These are phyloP conservation scores for Megalonaias nervosa DNA, from an alignment of 1,140 invertebrate species.

Conservation along the genomic window DNA sequence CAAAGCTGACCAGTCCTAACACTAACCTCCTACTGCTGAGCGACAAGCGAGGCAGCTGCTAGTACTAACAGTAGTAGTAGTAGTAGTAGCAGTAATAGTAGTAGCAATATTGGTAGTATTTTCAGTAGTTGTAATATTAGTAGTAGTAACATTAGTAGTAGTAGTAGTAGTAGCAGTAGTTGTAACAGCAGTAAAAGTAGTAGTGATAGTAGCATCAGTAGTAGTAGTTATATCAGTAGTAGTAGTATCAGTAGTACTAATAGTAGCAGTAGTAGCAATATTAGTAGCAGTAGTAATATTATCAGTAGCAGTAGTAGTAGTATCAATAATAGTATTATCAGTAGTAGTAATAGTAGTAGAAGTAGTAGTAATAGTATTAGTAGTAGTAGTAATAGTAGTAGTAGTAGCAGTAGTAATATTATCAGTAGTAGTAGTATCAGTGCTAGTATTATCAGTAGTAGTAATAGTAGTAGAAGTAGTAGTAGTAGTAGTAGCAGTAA, in stretches of 20 bases:
- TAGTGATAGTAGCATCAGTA: background rate
- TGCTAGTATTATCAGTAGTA: no score
- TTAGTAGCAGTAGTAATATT: background rate
- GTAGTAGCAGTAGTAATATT: constrained; percentile 1
- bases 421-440: background rate
- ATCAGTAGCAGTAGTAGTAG: background rate
- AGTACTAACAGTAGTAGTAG: no score
- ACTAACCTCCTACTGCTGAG: no score
- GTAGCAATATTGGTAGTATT: accelerated
- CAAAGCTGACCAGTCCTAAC: no score
- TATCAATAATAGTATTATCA: background rate
- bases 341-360: constrained; percentile 1
- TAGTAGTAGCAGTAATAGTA: no score
- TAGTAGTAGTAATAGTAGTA: constrained; percentile 2
- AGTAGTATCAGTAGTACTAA: background rate
- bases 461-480: no score
- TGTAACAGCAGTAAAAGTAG: no score
- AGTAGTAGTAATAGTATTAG: constrained; percentile 2
- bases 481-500: no score
- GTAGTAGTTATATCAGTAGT: background rate
- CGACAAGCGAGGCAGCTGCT: no score
- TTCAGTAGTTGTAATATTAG: background rate
- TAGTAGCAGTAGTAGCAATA: background rate
- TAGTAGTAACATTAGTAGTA: background rate
- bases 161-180: background rate